Evolutionary conservation across 2,888 invertebrate genomes (phyloP).

Genomic region (Himalopsyche kuldschensis): DNA sequence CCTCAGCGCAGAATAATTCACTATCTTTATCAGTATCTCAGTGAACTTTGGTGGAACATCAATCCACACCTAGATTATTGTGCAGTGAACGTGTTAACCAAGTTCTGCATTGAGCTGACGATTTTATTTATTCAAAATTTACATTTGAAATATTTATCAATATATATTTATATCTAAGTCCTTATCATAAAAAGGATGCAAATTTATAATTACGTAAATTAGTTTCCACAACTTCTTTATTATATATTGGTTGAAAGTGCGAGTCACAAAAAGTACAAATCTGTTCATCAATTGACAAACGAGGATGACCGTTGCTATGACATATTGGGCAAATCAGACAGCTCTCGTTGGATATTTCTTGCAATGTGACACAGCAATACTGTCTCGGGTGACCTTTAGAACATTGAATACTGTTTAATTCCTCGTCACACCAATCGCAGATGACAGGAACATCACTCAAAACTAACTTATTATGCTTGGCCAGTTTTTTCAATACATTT

Average conservation of each 20-base stretch:
- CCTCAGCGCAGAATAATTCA: too few relatives aligned
- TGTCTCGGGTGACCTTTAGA: constrained; percentile 21
- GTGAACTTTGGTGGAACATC: too few relatives aligned
- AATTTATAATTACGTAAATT: not conserved
- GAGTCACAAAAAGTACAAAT: constrained; percentile 28
- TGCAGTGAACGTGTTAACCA: too few relatives aligned
- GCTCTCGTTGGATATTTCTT: not conserved
- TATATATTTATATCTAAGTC: too few relatives aligned
- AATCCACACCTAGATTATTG: too few relatives aligned
- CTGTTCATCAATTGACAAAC: not conserved
- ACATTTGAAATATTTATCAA: too few relatives aligned
- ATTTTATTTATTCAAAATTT: too few relatives aligned
- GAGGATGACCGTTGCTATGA: not conserved
- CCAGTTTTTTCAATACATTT: not conserved
- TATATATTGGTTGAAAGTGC: not conserved
- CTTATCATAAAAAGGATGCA: not conserved
- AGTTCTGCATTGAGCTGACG: too few relatives aligned
- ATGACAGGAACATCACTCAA: not conserved
- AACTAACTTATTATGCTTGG: not conserved
- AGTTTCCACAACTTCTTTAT: not conserved
- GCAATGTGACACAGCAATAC: constrained; percentile 24
- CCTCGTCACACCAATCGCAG: constrained; percentile 31
- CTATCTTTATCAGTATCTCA: too few relatives aligned
- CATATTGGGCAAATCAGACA: constrained; percentile 16
- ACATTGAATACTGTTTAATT: not conserved